These are phyloP conservation scores for Melinaea marsaeus DNA, from an alignment of 2,888 invertebrate genomes.

Conservation along the genomic window DNA sequence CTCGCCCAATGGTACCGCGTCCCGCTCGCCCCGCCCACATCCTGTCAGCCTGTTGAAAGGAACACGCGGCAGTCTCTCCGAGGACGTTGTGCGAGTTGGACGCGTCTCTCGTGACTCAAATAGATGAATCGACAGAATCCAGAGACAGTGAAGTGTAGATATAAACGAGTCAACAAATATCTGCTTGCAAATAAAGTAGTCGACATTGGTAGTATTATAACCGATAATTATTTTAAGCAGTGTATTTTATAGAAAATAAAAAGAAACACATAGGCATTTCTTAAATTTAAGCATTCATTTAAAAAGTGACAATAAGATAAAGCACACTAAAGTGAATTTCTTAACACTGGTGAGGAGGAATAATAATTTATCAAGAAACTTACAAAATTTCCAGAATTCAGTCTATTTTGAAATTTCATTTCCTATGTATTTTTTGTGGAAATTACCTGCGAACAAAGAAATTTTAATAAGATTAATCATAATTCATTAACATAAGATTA, in stretches of 20 bases:
- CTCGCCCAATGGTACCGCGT: conserved; percentile 69
- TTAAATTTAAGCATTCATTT: neutral
- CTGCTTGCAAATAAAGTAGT: too few species aligned
- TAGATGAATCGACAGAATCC: conserved; percentile 9
- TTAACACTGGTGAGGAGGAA: too few species aligned
- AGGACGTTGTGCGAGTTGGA: conserved; percentile 43
- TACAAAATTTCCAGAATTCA: too few species aligned
- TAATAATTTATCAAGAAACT: too few species aligned
- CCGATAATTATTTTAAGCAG: too few species aligned
- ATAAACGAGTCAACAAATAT: neutral
- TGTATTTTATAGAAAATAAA: too few species aligned
- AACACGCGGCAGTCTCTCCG: conserved; percentile 65
- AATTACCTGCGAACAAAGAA: conserved; percentile 10
- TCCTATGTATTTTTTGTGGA: neutral
- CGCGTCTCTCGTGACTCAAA: conserved; percentile 38
- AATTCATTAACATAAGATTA: too few species aligned
- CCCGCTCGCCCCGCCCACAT: conserved; percentile 76
- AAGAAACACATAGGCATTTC: neutral
- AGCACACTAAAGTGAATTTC: too few species aligned
- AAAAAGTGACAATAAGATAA: neutral
- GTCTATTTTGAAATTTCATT: too few species aligned
- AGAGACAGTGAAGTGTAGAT: conserved; percentile 19
- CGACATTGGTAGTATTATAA: too few species aligned
- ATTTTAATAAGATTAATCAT: neutral
- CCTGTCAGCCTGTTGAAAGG: conserved; percentile 71